Evolutionary conservation across 1,140 invertebrate genomes (phyloP), one percentile per base, ranked within the genome.

Genomic region (Dreissena rostriformis): DNA sequence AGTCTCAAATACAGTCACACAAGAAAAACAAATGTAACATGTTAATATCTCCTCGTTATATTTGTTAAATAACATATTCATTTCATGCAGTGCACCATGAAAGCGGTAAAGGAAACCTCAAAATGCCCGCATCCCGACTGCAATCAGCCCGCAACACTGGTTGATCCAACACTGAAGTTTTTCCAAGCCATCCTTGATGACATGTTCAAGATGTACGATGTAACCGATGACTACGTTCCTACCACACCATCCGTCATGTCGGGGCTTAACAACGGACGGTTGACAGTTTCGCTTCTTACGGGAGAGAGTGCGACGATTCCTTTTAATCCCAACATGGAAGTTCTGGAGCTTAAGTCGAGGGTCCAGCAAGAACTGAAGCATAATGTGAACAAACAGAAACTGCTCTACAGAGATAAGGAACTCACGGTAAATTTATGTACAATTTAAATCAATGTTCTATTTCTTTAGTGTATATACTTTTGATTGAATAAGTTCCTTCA

Each of bases 201-300:
- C 22, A 82, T 85, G 79, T 88, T 88, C 55, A 82, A 71, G 61
- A 85, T 83, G 53, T 88, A 88, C 22, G 75, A 79, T 12, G 61
- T 39, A 24, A 57, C 26, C 49, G 71, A 66, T 19, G 70, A 52
- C 24, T 53, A 72, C 10, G 28, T 19, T 26, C 15, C 66, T 19
- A 52, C 28, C 15, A 76, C 71, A 49, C 71, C 72, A 17, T 65
- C 84, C 29, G 53, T 24, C 8, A 63, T 70, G 24, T 19, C 49
- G 15, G 14, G 61, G 11, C 10, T 24, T 52, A 74, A 70, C 15
- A 39, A 55, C 10, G 61, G 67, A 11, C 55, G 57, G 24, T 15
- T 88, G 4, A 84, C 86, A 52, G 66, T 88, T 12, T 86, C 82
- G 19, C 81, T 84, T 7, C 57, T 88, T 1, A 88, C 82, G 19